These are phyloP conservation scores for Octopus bimaculoides DNA, from an alignment of 1,140 invertebrate species.

Conservation along the genomic window DNA sequence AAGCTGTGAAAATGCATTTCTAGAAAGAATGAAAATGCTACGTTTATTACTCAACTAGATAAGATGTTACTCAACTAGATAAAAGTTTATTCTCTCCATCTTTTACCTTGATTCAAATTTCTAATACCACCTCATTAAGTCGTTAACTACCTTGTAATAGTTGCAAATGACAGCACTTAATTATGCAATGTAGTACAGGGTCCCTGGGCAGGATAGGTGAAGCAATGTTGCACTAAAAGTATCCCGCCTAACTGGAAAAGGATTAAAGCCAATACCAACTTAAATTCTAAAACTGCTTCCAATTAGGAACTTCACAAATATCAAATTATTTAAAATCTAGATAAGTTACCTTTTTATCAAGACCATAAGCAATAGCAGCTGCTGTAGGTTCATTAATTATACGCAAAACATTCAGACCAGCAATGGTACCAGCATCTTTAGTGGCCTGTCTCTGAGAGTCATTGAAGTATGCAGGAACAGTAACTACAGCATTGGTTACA, in stretches of 20 bases:
- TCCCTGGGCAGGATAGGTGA: not conserved
- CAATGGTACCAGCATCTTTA: constrained; percentile 43
- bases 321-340: constrained; percentile 44
- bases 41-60: no score
- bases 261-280: no score
- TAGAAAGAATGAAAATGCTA: no score
- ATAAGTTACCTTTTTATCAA: constrained; percentile 53
- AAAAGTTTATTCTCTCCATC: no score
- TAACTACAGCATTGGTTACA: constrained; percentile 55
- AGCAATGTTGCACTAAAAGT: not conserved
- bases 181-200: no score
- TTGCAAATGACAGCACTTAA: no score
- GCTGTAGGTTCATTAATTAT: constrained; percentile 61
- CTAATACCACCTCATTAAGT: no score
- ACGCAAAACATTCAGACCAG: constrained; percentile 63
- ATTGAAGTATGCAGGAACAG: constrained; percentile 62
- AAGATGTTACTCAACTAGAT: no score
- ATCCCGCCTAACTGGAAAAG: not conserved
- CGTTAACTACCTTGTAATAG: no score
- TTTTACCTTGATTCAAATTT: no score
- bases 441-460: constrained; percentile 71
- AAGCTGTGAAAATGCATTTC: no score
- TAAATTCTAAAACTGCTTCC: not conserved
- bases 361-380: constrained; percentile 59
- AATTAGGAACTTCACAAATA: not conserved